Evolutionary conservation across 1,140 invertebrate species (phyloP), one percentile per base, ranked within the genome.

Genomic region (Lordiphosa collinella): DNA sequence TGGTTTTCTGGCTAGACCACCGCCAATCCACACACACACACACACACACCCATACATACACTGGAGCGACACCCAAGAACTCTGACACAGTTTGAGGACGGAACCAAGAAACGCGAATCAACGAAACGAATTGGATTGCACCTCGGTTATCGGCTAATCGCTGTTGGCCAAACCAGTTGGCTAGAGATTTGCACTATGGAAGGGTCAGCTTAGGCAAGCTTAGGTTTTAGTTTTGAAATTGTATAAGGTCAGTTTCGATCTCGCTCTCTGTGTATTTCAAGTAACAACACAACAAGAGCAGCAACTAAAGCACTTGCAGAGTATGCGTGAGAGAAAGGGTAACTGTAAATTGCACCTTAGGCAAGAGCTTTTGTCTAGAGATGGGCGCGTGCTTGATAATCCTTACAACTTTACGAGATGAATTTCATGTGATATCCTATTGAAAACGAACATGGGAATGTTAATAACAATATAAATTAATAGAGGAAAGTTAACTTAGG

Each of bases 161-260:
- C 29, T 13, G 7, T 44, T 13, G 7, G 16, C 16, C 22, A 25
- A 25, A 25, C 22, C 22, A 25, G 22, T 25, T 22, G 18, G 18
- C 18, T 22, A 22, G 18, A 7, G 35, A 55, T 47, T 31, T 11
- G 2, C 35, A 38, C 41, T 38, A 29, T 38, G 18, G 1, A 2
- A 8, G 25, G 25, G 37, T 48, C 25, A 38, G 54, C 22, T 40
- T 48, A 53, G 58, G 48, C 58, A 59, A 59, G 40, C 14, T 25
- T 13, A 9, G 48, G 12, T 2, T 11, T 25, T 37, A 10, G 34
- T 13, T 13, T 40, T 40, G 18, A 40, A 9, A 14, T 40, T 40
- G 7, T 13, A 16, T 2, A 40, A 13, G 9, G 38, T 40, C 10
- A 8, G 22, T 25, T 25, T 6, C 2, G 22, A 25, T 25, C 6